Base-by-base conservation (phyloP, 1,140 invertebrate species). In the Drosophila sulfurigaster region DNA sequence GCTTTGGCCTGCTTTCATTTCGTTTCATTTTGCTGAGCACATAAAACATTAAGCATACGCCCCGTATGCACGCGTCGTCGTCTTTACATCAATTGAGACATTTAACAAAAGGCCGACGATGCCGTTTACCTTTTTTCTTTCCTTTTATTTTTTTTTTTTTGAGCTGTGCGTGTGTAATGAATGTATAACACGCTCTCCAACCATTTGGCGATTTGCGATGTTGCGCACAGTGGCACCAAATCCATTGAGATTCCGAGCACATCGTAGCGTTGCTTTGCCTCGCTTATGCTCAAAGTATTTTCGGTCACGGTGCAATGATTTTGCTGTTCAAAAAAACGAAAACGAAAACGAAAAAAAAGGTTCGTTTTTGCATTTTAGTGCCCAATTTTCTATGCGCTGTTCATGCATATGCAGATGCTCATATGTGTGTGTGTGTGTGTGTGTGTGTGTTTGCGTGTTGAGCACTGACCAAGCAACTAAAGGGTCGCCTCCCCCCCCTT, bases 21-120 rank as follows among this genome's bases (percentile, higher is more conserved):
- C 63, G 32, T 43, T 66, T 30, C 13, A 20, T 54, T 52, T 41
- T 70, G 63, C 75, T 71, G 38, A 30, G 38, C 56, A 78, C 76
- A 82, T 82, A 83, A 83, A 83, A 83, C 77, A 83, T 83, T 79
- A 80, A 80, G 81, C 81, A 80, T 78, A 83, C 69, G 54, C 35
- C 66, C 57, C 43, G 66, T 57, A 43, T 52, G 32, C 48, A 51
- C 5, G 25, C 43, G 46, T 28, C 51, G 15, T 20, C 48, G 56
- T 64, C 65, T 74, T 60, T 66, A 64, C 79, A 75, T 79, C 79
- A 86, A 86, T 82, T 87, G 79, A 82, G 82, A 82, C 69, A 60
- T 87, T 82, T 87, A 86, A 87, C 82, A 86, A 86, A 87, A 69
- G 82, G 79, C 75, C 56, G 54, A 68, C 59, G 51, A 56, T 46